Evolutionary conservation across 37 sponge, comb jelly and placozoan species (phyloP).

Genomic region (Spongia lamella): DNA sequence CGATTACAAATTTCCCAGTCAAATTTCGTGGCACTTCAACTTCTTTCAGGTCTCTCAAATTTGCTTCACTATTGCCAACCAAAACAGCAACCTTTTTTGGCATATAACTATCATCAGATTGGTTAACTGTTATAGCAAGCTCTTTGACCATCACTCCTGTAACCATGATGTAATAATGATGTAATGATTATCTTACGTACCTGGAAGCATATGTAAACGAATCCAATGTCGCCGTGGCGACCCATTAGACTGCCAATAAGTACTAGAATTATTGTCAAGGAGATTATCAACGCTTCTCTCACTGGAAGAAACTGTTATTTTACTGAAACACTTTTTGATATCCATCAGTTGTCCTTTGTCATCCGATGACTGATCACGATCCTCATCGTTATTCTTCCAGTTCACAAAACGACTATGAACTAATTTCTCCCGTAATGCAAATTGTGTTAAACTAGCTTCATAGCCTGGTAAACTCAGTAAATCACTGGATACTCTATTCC

Average conservation of each 20-base stretch:
- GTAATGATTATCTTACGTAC: too few relatives aligned
- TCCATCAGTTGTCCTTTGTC: conserved; percentile 20
- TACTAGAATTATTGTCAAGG: conserved; percentile 32
- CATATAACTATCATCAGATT: conserved; percentile 85
- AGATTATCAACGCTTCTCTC: conserved; percentile 25
- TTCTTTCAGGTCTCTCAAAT: conserved; percentile 56
- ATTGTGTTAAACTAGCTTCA: too few relatives aligned
- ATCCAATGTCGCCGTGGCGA: conserved; percentile 79
- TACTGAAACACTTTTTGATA: conserved; percentile 58
- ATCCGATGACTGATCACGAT: background rate
- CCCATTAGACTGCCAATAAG: conserved; percentile 89
- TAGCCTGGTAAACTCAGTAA: background rate
- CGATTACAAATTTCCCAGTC: conserved; percentile 38
- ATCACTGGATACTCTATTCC: background rate
- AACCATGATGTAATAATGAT: conserved; percentile 26
- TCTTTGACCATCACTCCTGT: conserved; percentile 61
- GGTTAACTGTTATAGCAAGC: conserved; percentile 47
- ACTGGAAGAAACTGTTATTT: conserved; percentile 44
- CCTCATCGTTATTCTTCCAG: conserved; percentile 17
- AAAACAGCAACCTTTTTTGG: conserved; percentile 47
- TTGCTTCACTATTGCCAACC: conserved; percentile 53
- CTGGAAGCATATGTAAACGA: conserved; percentile 13
- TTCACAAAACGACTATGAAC: conserved; percentile 33
- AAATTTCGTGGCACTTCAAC: conserved; percentile 46
- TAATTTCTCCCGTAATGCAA: conserved; percentile 18